Conservation (phyloP, 2,888 invertebrate genomes). For the Dolichomitus sp. region DNA sequence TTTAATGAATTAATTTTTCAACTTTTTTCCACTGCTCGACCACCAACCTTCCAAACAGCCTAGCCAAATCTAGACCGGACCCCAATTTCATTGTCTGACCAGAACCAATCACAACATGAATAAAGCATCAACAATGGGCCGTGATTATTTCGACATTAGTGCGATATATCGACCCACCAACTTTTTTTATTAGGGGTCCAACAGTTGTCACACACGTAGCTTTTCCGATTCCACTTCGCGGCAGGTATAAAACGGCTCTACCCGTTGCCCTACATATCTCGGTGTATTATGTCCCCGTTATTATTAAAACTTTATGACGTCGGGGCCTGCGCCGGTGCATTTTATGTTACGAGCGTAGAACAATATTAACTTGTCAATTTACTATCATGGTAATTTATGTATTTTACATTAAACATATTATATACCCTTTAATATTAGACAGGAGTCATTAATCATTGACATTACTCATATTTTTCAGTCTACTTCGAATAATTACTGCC, state of each 20-base stretch:
- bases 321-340: not conserved
- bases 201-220: not conserved
- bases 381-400: slow-evolving; percentile 7
- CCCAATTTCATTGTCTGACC: no score
- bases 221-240: not conserved
- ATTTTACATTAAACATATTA: slow-evolving; percentile 4
- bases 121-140: not conserved
- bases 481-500: not conserved
- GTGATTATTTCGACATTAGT: not conserved
- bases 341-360: slow-evolving; percentile 11
- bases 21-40: no score
- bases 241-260: not conserved
- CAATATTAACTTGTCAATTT: slow-evolving; percentile 29
- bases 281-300: not conserved
- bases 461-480: slow-evolving; percentile 4
- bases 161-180: no score
- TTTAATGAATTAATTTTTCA: no score
- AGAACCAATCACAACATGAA: no score
- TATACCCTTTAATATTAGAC: not conserved
- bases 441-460: slow-evolving; percentile 2
- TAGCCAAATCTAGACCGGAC: no score
- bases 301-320: slow-evolving; percentile 31
- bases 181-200: not conserved
- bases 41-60: no score
- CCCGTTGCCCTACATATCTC: not conserved